Percentiles rank a stretch among this genome's conserved stretches.
Conservation (phyloP, 2,888 invertebrate genomes). For the Apotomis turbidana region DNA sequence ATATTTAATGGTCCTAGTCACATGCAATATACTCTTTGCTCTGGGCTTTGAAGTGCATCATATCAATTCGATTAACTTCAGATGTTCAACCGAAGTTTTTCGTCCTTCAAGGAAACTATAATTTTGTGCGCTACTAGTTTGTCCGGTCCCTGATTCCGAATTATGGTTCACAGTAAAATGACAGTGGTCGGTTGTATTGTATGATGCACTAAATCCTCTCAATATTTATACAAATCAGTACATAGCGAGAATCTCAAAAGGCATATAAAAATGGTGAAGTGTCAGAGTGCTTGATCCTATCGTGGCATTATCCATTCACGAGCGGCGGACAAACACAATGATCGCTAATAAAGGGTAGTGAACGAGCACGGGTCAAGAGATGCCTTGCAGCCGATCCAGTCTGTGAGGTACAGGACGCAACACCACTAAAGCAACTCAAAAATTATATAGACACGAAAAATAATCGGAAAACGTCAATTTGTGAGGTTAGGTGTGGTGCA, state of each 20-base stretch:
- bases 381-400: slow-evolving; percentile 83
- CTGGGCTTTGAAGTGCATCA: slow-evolving; percentile 80
- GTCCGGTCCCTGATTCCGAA: slow-evolving; percentile 50
- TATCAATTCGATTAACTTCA: slow-evolving; percentile 67
- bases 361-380: slow-evolving; percentile 81
- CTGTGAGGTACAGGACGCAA: slow-evolving; percentile 83
- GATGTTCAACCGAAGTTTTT: slow-evolving; percentile 50
- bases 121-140: slow-evolving; percentile 46
- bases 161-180: slow-evolving; percentile 37
- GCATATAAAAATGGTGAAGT: slow-evolving; percentile 76
- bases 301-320: slow-evolving; percentile 75
- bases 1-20: slow-evolving; percentile 59
- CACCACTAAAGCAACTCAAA: slow-evolving; percentile 84
- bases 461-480: slow-evolving; percentile 81
- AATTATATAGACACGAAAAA: slow-evolving; percentile 81
- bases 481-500: slow-evolving; percentile 83
- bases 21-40: slow-evolving; percentile 78
- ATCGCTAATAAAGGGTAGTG: slow-evolving; percentile 77
- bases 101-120: slow-evolving; percentile 1
- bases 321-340: slow-evolving; percentile 83
- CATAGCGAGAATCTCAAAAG: slow-evolving; percentile 77
- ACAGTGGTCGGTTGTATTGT: slow-evolving; percentile 55
- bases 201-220: slow-evolving; percentile 80
- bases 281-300: slow-evolving; percentile 75
- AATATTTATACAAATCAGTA: slow-evolving; percentile 68